A percentile compares a stretch with the other conserved stretches of the same genome.
phyloP scores from a whole-genome alignment of 2,113 vertebrate genomes.

The Perccottus glenii region DNA sequence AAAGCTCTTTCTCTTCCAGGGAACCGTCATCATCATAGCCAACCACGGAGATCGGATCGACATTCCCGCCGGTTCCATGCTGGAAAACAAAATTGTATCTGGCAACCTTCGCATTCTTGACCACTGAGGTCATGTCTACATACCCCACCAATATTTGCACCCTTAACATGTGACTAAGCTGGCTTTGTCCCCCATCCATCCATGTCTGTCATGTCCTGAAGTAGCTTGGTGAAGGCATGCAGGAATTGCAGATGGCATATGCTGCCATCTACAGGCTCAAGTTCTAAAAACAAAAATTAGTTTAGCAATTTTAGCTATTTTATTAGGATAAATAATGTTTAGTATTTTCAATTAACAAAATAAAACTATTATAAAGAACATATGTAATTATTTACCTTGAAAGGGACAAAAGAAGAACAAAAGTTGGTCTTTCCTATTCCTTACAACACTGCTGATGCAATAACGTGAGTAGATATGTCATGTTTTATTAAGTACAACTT shows the following conservation, averaged over 20 bases:
- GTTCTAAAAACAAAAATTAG: not conserved
- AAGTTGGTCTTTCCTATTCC: not conserved
- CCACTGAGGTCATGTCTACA: constrained; percentile 81
- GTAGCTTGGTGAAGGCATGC: constrained; percentile 25
- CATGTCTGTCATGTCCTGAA: constrained; percentile 14
- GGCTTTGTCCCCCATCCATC: constrained; percentile 24
- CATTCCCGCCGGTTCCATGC: constrained; percentile 93
- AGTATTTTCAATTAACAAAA: too few species aligned
- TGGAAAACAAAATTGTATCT: constrained; percentile 99
- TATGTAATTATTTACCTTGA: too few species aligned
- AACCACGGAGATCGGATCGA: constrained; percentile 98
- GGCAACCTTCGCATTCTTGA: constrained; percentile 98
- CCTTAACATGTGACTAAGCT: constrained; percentile 41
- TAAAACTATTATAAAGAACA: not conserved
- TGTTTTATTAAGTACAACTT: not conserved
- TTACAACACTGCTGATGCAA: constrained; percentile 29
- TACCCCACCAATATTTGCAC: not conserved
- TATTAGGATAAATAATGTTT: not conserved
- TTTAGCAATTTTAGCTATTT: too few species aligned
- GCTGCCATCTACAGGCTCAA: constrained; percentile 42
- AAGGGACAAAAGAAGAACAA: too few species aligned
- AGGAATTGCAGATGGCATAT: not conserved
- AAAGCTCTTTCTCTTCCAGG: constrained; percentile 76
- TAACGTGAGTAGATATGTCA: too few species aligned
- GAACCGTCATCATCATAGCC: constrained; percentile 98